Conservation (phyloP, 92 coral and sea anemone genomes). For the Parazoanthus atlanticus region DNA sequence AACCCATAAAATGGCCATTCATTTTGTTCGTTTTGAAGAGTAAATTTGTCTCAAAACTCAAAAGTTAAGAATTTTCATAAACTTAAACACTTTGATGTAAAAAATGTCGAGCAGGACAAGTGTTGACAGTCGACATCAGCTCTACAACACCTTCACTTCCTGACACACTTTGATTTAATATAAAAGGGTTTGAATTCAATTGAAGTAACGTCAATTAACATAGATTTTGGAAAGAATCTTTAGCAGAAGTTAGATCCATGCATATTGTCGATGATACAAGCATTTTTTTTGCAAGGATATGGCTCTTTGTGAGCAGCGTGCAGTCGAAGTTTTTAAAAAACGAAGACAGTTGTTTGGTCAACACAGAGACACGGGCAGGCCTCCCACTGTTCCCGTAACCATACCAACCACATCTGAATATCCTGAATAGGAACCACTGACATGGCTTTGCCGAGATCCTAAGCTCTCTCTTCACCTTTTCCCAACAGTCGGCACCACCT, state of each 20-base stretch:
- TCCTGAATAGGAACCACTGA: background rate
- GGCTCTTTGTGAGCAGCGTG: background rate
- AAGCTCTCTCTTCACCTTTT: background rate
- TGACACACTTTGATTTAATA: too few relatives aligned
- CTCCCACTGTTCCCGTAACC: background rate
- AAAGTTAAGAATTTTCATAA: too few relatives aligned
- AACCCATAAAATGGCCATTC: too few relatives aligned
- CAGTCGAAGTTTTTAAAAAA: background rate
- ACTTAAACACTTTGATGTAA: too few relatives aligned
- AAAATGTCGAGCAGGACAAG: background rate
- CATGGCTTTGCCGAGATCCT: background rate
- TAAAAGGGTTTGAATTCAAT: too few relatives aligned
- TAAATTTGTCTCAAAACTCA: background rate
- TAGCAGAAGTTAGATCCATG: background rate
- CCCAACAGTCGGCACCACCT: background rate
- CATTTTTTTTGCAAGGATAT: background rate
- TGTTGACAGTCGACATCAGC: background rate
- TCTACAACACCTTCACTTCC: too few relatives aligned
- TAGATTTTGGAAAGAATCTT: background rate
- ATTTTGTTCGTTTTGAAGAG: background rate
- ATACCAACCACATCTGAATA: background rate
- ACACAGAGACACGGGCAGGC: background rate
- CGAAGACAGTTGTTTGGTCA: background rate
- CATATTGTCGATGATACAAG: background rate
- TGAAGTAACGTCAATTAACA: background rate